Percentiles rank a stretch among this genome's conserved stretches.
phyloP scores from a whole-genome alignment of 2,888 invertebrate species.

The Drosophila emarginata region DNA sequence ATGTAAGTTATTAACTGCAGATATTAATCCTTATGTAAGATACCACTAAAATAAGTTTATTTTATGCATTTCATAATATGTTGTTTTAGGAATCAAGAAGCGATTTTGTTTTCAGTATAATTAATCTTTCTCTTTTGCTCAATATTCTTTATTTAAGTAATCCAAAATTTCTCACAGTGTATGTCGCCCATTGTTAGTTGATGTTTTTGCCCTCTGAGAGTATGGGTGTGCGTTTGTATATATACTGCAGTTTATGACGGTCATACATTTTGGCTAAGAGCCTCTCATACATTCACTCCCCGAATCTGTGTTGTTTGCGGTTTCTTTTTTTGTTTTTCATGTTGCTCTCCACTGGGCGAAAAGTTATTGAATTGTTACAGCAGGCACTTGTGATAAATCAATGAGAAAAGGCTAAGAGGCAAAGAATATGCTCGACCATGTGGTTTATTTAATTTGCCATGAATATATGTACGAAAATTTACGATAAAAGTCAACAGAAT shows the following conservation, averaged over 20 bases:
- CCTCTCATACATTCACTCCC: not conserved
- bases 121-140: too few relatives aligned
- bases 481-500: slow-evolving; percentile 32
- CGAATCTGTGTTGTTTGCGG: not conserved
- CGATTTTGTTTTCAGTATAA: too few relatives aligned
- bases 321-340: slow-evolving; percentile 31
- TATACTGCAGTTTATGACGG: slow-evolving; percentile 64
- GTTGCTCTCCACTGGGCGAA: slow-evolving; percentile 41
- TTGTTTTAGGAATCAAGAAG: too few relatives aligned
- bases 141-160: too few relatives aligned
- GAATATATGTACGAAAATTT: slow-evolving; percentile 48
- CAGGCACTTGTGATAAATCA: slow-evolving; percentile 70
- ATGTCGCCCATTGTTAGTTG: slow-evolving; percentile 28
- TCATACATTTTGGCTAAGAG: slow-evolving; percentile 56
- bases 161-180: not conserved
- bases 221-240: slow-evolving; percentile 32
- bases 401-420: slow-evolving; percentile 42
- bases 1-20: too few relatives aligned
- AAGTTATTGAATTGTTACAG: slow-evolving; percentile 72
- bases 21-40: too few relatives aligned
- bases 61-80: too few relatives aligned
- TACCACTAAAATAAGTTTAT: too few relatives aligned
- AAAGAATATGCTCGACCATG: slow-evolving; percentile 49
- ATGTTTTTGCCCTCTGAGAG: not conserved
- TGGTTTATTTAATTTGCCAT: slow-evolving; percentile 59